Percentiles rank a stretch among this genome's conserved stretches.
Conservation (phyloP, 2,113 vertebrate genomes). For the Vanacampus margaritifer region DNA sequence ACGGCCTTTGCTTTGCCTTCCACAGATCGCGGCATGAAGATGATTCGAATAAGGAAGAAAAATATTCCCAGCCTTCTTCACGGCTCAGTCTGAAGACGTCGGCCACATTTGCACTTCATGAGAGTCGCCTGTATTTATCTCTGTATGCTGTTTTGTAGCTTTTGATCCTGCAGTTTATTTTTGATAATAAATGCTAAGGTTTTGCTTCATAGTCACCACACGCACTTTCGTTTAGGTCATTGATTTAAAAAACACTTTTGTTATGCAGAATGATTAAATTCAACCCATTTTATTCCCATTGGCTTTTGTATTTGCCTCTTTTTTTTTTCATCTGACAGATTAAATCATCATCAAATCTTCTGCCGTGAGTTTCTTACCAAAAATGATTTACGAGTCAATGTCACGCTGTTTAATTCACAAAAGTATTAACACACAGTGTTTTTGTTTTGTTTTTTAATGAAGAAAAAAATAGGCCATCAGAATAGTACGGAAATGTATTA, state of each 20-base stretch:
- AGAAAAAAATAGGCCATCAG: too few relatives aligned
- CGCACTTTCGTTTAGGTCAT: constrained; percentile 1
- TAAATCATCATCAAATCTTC: too few relatives aligned
- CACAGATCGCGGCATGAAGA: constrained; percentile 29
- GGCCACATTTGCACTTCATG: neutral
- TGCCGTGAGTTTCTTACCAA: too few relatives aligned
- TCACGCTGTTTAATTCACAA: too few relatives aligned
- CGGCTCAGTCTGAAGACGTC: constrained; percentile 22
- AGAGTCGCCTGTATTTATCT: constrained; percentile 46
- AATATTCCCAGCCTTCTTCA: constrained; percentile 46
- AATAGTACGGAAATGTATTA: too few relatives aligned
- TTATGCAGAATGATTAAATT: constrained; percentile 13
- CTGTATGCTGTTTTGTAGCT: constrained; percentile 2
- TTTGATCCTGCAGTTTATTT: neutral
- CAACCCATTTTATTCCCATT: neutral
- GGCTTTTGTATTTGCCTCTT: neutral
- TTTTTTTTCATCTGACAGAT: neutral
- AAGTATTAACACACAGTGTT: too few relatives aligned
- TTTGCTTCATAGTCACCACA: constrained; percentile 1
- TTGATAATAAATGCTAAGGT: neutral
- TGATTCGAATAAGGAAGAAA: constrained; percentile 68
- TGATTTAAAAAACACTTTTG: constrained; percentile 28
- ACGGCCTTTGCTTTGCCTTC: neutral
- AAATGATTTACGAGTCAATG: too few relatives aligned
- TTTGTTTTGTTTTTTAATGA: too few relatives aligned